These are phyloP conservation scores for Oceanodroma tethys DNA, from an alignment of 2,113 vertebrate species.

Conservation along the genomic window DNA sequence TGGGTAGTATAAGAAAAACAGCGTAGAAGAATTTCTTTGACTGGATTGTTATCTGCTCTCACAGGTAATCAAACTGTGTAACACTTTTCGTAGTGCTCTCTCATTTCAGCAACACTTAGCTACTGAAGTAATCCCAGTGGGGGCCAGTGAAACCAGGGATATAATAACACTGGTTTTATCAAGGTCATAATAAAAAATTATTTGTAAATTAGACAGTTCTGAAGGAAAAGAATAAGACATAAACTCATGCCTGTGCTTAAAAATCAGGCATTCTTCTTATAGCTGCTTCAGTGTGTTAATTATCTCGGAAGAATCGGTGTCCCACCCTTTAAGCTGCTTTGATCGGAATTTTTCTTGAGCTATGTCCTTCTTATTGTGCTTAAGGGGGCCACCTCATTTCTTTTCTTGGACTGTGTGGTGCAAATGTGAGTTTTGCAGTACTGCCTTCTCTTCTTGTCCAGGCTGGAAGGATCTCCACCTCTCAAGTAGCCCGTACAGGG, in stretches of 20 bases:
- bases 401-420: neutral
- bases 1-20: neutral
- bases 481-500: accelerated
- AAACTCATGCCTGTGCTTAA: neutral
- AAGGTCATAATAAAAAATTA: neutral
- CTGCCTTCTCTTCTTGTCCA: neutral
- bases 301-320: neutral
- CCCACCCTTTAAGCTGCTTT: neutral
- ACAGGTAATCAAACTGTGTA: neutral
- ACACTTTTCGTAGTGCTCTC: neutral
- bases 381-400: accelerated
- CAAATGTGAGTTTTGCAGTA: neutral
- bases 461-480: neutral
- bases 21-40: neutral
- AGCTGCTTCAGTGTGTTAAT: neutral
- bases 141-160: neutral
- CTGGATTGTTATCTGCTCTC: neutral
- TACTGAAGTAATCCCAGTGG: neutral
- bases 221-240: neutral
- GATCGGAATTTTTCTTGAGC: neutral
- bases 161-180: neutral
- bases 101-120: neutral
- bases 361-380: neutral
- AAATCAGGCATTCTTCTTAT: neutral
- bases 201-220: neutral